Percentiles rank a stretch among this genome's conserved stretches.
These are phyloP conservation scores for Cyphomyrus plagiostoma DNA, from an alignment of 2,113 vertebrate genomes.

Conservation along the genomic window DNA sequence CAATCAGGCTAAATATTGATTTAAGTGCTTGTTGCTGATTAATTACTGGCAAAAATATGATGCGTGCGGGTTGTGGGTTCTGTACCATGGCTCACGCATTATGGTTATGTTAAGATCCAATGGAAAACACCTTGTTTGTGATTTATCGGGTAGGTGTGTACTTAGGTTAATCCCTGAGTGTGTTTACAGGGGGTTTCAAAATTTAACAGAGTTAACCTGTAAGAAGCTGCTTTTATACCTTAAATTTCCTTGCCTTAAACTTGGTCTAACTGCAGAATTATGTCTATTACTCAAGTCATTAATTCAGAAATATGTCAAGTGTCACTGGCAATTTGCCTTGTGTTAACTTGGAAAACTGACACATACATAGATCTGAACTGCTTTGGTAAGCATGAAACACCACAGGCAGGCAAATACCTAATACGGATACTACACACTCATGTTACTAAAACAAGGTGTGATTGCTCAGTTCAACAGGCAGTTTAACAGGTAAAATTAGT, in stretches of 20 bases:
- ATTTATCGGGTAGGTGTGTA: background rate
- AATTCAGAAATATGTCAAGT: background rate
- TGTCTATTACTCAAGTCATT: background rate
- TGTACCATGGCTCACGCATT: background rate
- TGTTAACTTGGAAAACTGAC: background rate
- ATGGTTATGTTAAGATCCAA: background rate
- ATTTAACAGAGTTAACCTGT: background rate
- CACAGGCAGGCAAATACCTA: background rate
- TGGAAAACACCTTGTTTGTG: background rate
- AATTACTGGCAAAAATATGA: background rate
- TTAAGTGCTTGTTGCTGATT: slow-evolving; percentile 4
- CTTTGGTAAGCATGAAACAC: background rate
- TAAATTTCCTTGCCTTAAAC: background rate
- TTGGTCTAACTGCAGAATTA: background rate
- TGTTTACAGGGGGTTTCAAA: background rate
- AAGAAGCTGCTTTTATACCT: background rate
- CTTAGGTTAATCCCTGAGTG: background rate
- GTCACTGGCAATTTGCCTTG: background rate
- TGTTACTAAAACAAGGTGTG: background rate
- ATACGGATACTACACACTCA: background rate
- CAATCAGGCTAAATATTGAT: slow-evolving; percentile 26
- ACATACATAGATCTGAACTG: background rate
- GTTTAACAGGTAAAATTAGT: background rate
- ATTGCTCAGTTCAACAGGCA: background rate
- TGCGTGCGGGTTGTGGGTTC: background rate